Conservation (phyloP, 2,888 invertebrate genomes). For the Zelleria hepariella region DNA sequence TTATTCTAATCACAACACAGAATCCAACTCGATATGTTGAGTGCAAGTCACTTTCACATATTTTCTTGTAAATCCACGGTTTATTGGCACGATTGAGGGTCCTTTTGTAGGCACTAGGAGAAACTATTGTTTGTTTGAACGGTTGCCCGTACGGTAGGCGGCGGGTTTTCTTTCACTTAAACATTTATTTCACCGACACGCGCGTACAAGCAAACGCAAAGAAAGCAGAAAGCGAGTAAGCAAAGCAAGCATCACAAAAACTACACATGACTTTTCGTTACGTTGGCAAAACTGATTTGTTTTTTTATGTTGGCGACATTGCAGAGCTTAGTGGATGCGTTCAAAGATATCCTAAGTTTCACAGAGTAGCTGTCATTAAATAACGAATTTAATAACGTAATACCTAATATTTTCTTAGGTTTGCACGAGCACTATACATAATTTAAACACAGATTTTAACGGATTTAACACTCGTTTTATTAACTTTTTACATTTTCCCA, state of each 20-base stretch:
- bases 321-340: slow-evolving; percentile 22
- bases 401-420: too few relatives aligned
- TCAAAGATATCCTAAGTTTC: slow-evolving; percentile 18
- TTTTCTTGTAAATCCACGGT: slow-evolving; percentile 36
- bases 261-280: slow-evolving; percentile 38
- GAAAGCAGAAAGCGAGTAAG: slow-evolving; percentile 55
- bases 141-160: slow-evolving; percentile 34
- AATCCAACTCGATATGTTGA: slow-evolving; percentile 22
- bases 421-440: too few relatives aligned
- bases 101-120: slow-evolving; percentile 14
- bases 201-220: slow-evolving; percentile 58
- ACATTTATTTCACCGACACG: slow-evolving; percentile 51
- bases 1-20: slow-evolving; percentile 46
- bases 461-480: too few relatives aligned
- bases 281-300: slow-evolving; percentile 27
- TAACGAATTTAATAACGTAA: not conserved
- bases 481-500: too few relatives aligned
- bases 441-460: too few relatives aligned
- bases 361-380: not conserved
- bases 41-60: slow-evolving; percentile 59
- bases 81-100: slow-evolving; percentile 30
- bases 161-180: slow-evolving; percentile 42
- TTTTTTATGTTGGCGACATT: slow-evolving; percentile 5
- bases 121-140: slow-evolving; percentile 26
- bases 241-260: slow-evolving; percentile 26